Base-by-base conservation (phyloP, 1,140 invertebrate genomes). In the Magallana angulata region DNA sequence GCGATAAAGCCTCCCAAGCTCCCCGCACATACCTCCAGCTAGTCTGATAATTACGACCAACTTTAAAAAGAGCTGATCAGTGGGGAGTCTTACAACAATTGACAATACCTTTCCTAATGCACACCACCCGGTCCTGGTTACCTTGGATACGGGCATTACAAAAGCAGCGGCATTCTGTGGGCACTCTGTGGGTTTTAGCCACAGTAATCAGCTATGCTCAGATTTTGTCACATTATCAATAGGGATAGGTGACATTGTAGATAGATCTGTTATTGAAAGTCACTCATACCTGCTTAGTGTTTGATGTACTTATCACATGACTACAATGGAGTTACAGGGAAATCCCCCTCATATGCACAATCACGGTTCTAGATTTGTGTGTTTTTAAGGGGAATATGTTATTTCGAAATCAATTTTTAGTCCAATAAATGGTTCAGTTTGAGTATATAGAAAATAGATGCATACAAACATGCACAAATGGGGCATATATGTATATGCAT, bases 171-270 rank as follows among this genome's bases (percentile, higher is more conserved):
- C 24, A 7, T 76, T 76, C 24, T 76, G 36, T 76, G 68, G 24
- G 68, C 24, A 12, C 68, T 12, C 68, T 36, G 68, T 30, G 24
- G 24, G 68, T 30, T 76, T 76, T 11, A 76, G 68, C 68, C 12
- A 30, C 36, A 76, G 36, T 76, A 76, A 76, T 76, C 68, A 30
- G 68, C 24, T 11, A 30, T 76, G 68, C 36, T 76, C 8, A 11
- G 24, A 30, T 30, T 76, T 30, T 76, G 68, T 76, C 68, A 76
- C 30, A 76, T 76, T 76, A 76, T 76, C 68, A 76, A 76, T 76
- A 76, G 14, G 68, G 68, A 76, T 76, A 76, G 68, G 68, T 76
- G 68, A 76, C 68, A 76, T 76, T 11, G 68, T 76, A 76, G 68
- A 76, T 76, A 24, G 24, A 30, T 7, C 18, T 76, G 24, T 18